phyloP scores from a whole-genome alignment of 1,140 invertebrate genomes.

The Heliconius melpomene region DNA sequence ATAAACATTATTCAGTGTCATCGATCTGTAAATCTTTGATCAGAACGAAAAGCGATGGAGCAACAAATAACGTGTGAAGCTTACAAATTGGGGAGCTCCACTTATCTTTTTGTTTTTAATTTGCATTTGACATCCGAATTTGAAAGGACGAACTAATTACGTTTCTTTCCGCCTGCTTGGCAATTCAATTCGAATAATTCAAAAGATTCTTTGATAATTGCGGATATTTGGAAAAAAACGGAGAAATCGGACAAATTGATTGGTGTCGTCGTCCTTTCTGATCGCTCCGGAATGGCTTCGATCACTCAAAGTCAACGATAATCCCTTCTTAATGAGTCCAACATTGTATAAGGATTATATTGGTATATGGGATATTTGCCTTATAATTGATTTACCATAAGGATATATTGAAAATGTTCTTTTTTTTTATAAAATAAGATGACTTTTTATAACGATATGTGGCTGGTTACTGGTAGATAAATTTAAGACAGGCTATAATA shows the following conservation, averaged over 20 bases:
- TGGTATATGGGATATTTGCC: constrained; percentile 22
- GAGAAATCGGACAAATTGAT: constrained; percentile 62
- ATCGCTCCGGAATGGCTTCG: constrained; percentile 57
- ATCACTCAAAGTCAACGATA: constrained; percentile 73
- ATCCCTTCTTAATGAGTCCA: constrained; percentile 73
- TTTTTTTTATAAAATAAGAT: too few species aligned
- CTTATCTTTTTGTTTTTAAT: constrained; percentile 15
- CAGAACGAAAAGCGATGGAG: background rate
- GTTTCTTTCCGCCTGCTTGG: constrained; percentile 11
- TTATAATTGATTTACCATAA: background rate
- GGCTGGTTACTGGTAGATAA: too few species aligned
- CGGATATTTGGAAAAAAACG: constrained; percentile 47
- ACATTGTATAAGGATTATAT: constrained; percentile 63
- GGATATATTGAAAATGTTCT: background rate
- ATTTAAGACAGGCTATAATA: too few species aligned
- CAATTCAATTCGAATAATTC: constrained; percentile 16
- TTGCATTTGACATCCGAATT: constrained; percentile 11
- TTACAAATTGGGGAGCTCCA: background rate
- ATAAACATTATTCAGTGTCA: background rate
- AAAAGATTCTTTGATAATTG: constrained; percentile 29
- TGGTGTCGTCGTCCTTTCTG: constrained; percentile 56
- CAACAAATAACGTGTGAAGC: constrained; percentile 10
- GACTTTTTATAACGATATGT: too few species aligned
- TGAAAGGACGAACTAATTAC: background rate
- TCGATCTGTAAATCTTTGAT: background rate